Percentiles rank a stretch among this genome's conserved stretches.
Conservation (phyloP, 2,888 invertebrate species). For the Drosophila nigricruria region DNA sequence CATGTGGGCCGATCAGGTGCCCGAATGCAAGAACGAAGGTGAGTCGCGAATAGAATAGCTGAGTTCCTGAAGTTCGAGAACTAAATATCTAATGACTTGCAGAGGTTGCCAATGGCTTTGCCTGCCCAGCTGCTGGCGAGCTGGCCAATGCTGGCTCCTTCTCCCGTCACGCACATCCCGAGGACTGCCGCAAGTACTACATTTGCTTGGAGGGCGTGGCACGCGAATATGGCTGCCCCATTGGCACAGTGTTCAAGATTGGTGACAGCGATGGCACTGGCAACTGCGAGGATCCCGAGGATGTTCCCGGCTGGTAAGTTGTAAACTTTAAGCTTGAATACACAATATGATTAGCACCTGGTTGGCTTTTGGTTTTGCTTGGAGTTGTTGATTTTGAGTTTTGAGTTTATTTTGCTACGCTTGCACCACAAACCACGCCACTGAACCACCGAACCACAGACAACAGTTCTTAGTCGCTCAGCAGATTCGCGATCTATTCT, state of each 20-base stretch:
- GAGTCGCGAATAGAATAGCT: slow-evolving; percentile 58
- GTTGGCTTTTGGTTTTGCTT: slow-evolving; percentile 60
- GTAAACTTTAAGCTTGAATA: slow-evolving; percentile 12
- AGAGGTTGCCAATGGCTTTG: slow-evolving; percentile 96
- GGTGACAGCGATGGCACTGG: slow-evolving; percentile 95
- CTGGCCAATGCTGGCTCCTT: slow-evolving; percentile 94
- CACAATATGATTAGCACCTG: slow-evolving; percentile 49
- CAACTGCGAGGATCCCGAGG: slow-evolving; percentile 97
- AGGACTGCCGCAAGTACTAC: slow-evolving; percentile 97
- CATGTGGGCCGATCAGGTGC: slow-evolving; percentile 98
- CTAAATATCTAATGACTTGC: slow-evolving; percentile 68
- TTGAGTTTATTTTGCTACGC: slow-evolving; percentile 46
- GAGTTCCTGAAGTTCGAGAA: neutral
- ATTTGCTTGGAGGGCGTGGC: slow-evolving; percentile 96
- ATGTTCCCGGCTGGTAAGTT: slow-evolving; percentile 97
- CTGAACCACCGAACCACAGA: slow-evolving; percentile 8
- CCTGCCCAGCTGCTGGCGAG: slow-evolving; percentile 93
- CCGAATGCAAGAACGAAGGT: slow-evolving; percentile 96
- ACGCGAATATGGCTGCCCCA: slow-evolving; percentile 97
- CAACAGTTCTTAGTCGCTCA: slow-evolving; percentile 23
- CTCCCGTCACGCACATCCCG: slow-evolving; percentile 97
- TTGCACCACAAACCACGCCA: slow-evolving; percentile 44
- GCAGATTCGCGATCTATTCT: slow-evolving; percentile 7
- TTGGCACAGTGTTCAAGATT: slow-evolving; percentile 98
- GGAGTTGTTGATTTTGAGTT: slow-evolving; percentile 39